These are phyloP conservation scores for Phyto melanocephala DNA, from an alignment of 2,888 invertebrate species.

Conservation along the genomic window DNA sequence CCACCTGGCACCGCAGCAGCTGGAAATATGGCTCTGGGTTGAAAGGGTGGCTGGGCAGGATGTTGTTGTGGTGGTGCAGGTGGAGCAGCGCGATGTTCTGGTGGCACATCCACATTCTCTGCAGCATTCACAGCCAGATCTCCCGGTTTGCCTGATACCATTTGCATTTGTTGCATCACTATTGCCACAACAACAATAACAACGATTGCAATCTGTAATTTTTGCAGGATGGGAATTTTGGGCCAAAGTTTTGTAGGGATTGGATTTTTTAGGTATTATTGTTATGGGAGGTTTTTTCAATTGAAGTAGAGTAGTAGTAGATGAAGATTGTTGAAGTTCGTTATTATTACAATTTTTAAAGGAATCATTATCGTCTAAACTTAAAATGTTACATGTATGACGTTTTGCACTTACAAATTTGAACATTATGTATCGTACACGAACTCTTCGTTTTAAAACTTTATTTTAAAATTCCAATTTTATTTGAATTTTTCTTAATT, in stretches of 20 bases:
- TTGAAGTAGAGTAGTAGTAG: slow-evolving; percentile 35
- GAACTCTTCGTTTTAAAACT: neutral
- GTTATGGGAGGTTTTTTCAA: slow-evolving; percentile 44
- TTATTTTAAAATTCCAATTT: neutral
- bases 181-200: slow-evolving; percentile 21
- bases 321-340: slow-evolving; percentile 42
- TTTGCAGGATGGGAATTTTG: slow-evolving; percentile 38
- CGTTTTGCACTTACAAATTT: slow-evolving; percentile 73
- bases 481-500: neutral
- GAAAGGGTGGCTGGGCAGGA: slow-evolving; percentile 55
- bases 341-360: slow-evolving; percentile 34
- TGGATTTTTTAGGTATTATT: slow-evolving; percentile 42
- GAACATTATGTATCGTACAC: slow-evolving; percentile 74
- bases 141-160: slow-evolving; percentile 58
- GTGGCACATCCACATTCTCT: slow-evolving; percentile 69
- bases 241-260: slow-evolving; percentile 52
- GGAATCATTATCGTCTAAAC: slow-evolving; percentile 34
- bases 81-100: slow-evolving; percentile 67
- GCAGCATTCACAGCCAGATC: slow-evolving; percentile 68
- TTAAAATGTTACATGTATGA: slow-evolving; percentile 42
- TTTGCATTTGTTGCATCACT: neutral
- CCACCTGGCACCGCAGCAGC: slow-evolving; percentile 66
- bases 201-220: slow-evolving; percentile 71
- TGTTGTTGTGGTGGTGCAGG: slow-evolving; percentile 56
- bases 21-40: slow-evolving; percentile 54